These are phyloP conservation scores for Atta colombica DNA, from an alignment of 1,140 invertebrate genomes.

Conservation along the genomic window DNA sequence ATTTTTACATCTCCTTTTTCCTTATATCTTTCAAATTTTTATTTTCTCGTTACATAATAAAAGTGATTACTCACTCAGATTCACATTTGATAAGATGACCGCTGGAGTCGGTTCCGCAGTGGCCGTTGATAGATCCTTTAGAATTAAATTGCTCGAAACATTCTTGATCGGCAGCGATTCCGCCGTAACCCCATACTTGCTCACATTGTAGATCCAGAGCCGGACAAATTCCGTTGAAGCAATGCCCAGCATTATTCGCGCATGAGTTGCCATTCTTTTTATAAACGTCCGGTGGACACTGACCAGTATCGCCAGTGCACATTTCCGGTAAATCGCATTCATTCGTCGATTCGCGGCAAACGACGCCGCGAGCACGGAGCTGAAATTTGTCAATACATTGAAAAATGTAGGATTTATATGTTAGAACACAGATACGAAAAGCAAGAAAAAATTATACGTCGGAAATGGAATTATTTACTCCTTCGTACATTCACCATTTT, in stretches of 20 bases:
- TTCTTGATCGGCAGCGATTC: conserved; percentile 91
- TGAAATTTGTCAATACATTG: conserved; percentile 79
- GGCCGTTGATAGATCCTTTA: conserved; percentile 96
- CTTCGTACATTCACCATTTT: neutral
- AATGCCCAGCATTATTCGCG: conserved; percentile 91
- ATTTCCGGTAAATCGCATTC: conserved; percentile 98
- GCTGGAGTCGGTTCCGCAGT: conserved; percentile 94
- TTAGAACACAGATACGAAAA: neutral
- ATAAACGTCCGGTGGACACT: conserved; percentile 95
- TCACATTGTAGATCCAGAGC: conserved; percentile 95
- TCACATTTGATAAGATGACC: conserved; percentile 95
- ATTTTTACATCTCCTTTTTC: neutral
- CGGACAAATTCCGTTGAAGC: conserved; percentile 96
- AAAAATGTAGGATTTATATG: neutral
- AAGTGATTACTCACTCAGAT: conserved; percentile 91
- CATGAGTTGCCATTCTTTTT: conserved; percentile 97
- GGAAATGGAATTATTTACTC: neutral
- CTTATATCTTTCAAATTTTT: neutral
- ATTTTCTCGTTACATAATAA: neutral
- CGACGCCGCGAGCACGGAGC: conserved; percentile 91
- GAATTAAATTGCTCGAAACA: conserved; percentile 98
- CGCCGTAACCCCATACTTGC: conserved; percentile 95
- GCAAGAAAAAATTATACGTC: neutral
- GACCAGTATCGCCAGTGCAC: conserved; percentile 94
- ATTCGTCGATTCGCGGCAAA: conserved; percentile 94